Base-by-base conservation (phyloP, 2,113 vertebrate species). In the Mellivora capensis region DNA sequence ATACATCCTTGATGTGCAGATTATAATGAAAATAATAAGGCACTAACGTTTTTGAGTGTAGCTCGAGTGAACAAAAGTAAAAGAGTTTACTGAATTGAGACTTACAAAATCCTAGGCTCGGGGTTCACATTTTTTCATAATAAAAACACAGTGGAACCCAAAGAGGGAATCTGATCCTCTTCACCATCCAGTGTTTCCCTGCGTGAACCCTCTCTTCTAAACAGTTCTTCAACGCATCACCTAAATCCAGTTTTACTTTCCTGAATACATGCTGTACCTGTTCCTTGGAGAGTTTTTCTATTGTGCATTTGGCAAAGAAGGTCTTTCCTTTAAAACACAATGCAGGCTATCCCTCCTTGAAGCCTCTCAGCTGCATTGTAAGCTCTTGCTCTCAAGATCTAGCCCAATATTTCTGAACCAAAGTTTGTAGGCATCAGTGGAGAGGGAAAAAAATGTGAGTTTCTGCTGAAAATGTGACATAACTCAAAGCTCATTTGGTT, bases 61-160 rank as follows among this genome's bases (percentile, higher is more conserved):
- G 34, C 57, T 84, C 57, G 37, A 91, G 39, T 59, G 71, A 95
- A 79, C 37, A 49, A 87, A 91, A 97, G 37, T 57, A 81, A 34
- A 15, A 49, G 31, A 84, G 25, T 76, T 82, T 80, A 34, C 74
- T 87, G 64, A 89, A 31, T 34, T 94, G 74, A 88, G 77, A 86
- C 44, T 62, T 79, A 15, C 74, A 62, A 74, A 80, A 42, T 62
- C 31, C 29, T 82, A 52, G 61, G 57, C 72, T 97, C 80, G 34
- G 5, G 57, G 15, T 67, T 97, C 21, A 74, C 80, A 61, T 89
- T 93, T 90, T 89, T 95, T 62, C 42, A 20, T 83, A 80, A 91
- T 74, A 79, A 93, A 95, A 88, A 87, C 37, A 27, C 15, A 84
- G 44, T 42, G 20, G 92, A 72, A 47, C 42, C 23, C 59, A 64